Evolutionary conservation across 1,140 invertebrate species (phyloP), one percentile per base, ranked within the genome.

Genomic region (Penaeus chinensis): DNA sequence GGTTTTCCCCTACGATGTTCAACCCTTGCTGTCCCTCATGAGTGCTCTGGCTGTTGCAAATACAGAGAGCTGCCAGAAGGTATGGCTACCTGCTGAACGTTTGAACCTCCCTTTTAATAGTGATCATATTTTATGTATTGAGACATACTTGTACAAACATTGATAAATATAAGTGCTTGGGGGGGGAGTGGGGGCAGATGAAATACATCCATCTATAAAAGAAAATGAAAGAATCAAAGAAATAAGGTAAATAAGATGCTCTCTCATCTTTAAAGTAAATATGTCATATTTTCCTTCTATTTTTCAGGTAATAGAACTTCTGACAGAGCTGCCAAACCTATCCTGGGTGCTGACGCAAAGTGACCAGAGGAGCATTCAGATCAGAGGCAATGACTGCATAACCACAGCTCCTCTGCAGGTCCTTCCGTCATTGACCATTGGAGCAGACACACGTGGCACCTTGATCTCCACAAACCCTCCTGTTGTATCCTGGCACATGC

Each of bases 31-130:
- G 32, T 87, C 89, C 19, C 89, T 89, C 24, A 47, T 76, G n/a
- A 84, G 85, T 11, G 84, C 89, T 32, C 85, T 89, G 10, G 89
- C 89, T 66, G 24, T 42, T 5, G 89, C 89, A 24, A 87, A 84
- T 37, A 63, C 89, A 20, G 76, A 83, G 66, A 89, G 89, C 65
- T 89, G 89, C 66, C 66, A 63, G 65, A 89, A 89, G 89, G 89
- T 89, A 32, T 24, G 42, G 18, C 37, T 63, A 20, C 5, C 3
- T 22, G 42, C 32, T n/a, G 18, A 37, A 47, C 13, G 11, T 81
- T 81, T 74, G 11, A 10, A 1, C 1, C 11, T 74, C 69, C 69
- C 13, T 16, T 16, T 27, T 13, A 0, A 18, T 37, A 16, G 11
- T 54, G 54, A 2, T 54, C 54, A 54, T 16, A 54, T 54, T 54